Evolutionary conservation across 1,140 invertebrate species (phyloP), one percentile per base, ranked within the genome.

Genomic region (Drosophila lacertosa): DNA sequence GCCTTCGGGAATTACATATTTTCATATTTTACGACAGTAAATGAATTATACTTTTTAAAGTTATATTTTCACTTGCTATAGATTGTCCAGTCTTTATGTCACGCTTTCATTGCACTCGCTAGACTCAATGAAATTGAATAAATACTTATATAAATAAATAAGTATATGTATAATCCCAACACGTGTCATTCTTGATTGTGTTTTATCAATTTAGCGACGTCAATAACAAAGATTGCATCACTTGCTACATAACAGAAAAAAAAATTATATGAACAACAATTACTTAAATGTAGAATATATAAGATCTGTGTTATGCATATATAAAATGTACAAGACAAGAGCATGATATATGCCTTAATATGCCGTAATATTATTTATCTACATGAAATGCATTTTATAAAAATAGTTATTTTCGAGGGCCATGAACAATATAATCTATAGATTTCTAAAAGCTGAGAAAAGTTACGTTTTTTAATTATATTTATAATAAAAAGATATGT

Each of bases 181-280:
- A 51, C 35, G 58, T 51, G 11, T 20, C 10, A 9, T 24, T 29
- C 7, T 29, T 32, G 22, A 42, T 62, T 51, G 24, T 5, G 1
- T 40, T 24, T 51, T 11, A 62, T 26, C 15, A 42, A 18, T 4
- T 11, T 26, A 13, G 18, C n/a, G 42, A 13, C 7, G 10, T 4
- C 32, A 50, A 48, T 18, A 39, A 26, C n/a, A 48, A 16, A 26
- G 32, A 50, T 60, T 60, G 45, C 58, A 60, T 60, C 58, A 60
- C 40, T 33, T 22, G 26, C 2, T 26, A 7, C 24, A 26, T 7
- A 26, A 6, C 24, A 5, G 24, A 29, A 29, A n/a, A n/a, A n/a
- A n/a, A n/a, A 37, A 37, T 37, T 37, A 15, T 4, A 37, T 37
- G n/a, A 37, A 35, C 11, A 6, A 40, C 9, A 18, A 18, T 6